Conservation (phyloP, 2,113 vertebrate genomes). For the Tauraco erythrolophus region DNA sequence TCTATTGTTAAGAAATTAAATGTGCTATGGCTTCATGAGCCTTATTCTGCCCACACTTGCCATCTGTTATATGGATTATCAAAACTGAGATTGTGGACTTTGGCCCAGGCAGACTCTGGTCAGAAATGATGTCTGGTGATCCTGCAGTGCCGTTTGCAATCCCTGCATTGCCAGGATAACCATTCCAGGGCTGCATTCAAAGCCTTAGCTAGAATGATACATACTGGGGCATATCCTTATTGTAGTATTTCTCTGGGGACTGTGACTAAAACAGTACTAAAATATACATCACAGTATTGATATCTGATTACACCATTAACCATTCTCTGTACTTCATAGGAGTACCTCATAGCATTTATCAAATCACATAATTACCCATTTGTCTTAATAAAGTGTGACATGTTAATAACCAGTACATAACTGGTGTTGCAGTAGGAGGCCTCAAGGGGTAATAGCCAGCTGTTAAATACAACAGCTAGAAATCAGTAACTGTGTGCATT, state of each 20-base stretch:
- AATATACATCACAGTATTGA: not conserved
- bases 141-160: not conserved
- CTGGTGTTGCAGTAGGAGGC: not conserved
- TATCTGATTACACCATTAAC: not conserved
- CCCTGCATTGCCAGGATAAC: not conserved
- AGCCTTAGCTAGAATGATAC: not conserved
- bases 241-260: not conserved
- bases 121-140: not conserved
- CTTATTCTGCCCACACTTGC: not conserved
- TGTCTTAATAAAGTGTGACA: not conserved
- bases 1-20: not conserved
- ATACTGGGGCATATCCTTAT: not conserved
- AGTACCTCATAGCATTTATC: not conserved
- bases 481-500: not conserved
- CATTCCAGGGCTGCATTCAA: not conserved
- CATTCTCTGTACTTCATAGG: not conserved
- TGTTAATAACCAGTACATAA: not conserved
- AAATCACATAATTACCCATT: not conserved
- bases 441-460: not conserved
- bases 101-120: not conserved
- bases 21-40: not conserved
- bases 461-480: not conserved
- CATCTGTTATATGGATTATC: not conserved
- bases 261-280: not conserved
- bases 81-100: not conserved